Percentiles rank a stretch among this genome's conserved stretches.
Conservation (phyloP, 2,888 invertebrate genomes). For the Coleophora flavipennella region DNA sequence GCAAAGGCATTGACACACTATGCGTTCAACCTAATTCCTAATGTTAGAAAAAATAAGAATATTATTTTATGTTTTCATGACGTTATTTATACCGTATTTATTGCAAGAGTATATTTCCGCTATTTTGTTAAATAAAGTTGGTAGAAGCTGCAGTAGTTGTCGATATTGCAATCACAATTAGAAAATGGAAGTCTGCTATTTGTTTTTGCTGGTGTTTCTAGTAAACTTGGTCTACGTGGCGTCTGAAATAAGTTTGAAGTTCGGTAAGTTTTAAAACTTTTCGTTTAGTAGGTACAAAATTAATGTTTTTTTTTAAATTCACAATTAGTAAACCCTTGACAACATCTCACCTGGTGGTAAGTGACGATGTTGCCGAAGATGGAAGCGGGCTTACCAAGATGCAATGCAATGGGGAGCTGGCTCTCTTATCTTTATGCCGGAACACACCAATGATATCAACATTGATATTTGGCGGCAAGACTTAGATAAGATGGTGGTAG, state of each 20-base stretch:
- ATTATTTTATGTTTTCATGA: slow-evolving; percentile 50
- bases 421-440: too few relatives aligned
- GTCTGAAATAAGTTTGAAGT: slow-evolving; percentile 49
- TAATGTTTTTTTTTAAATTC: too few relatives aligned
- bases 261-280: slow-evolving; percentile 38
- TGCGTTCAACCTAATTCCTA: slow-evolving; percentile 13
- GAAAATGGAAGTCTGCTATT: slow-evolving; percentile 13
- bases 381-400: too few relatives aligned
- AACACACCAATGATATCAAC: too few relatives aligned
- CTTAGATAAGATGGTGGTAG: too few relatives aligned
- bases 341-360: too few relatives aligned
- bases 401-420: too few relatives aligned
- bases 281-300: too few relatives aligned
- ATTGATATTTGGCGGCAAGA: too few relatives aligned
- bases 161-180: slow-evolving; percentile 23
- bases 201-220: slow-evolving; percentile 34
- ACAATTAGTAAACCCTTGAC: too few relatives aligned
- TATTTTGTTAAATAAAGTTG: slow-evolving; percentile 47
- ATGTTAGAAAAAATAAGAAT: slow-evolving; percentile 56
- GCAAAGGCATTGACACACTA: neutral
- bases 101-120: slow-evolving; percentile 59
- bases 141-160: slow-evolving; percentile 32
- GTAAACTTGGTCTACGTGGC: slow-evolving; percentile 41
- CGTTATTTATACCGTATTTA: slow-evolving; percentile 53
- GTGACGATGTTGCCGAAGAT: too few relatives aligned